Percentiles rank a stretch among this genome's conserved stretches.
These are phyloP conservation scores for Tursiops truncatus DNA, from an alignment of 2,113 vertebrate species.

Conservation along the genomic window DNA sequence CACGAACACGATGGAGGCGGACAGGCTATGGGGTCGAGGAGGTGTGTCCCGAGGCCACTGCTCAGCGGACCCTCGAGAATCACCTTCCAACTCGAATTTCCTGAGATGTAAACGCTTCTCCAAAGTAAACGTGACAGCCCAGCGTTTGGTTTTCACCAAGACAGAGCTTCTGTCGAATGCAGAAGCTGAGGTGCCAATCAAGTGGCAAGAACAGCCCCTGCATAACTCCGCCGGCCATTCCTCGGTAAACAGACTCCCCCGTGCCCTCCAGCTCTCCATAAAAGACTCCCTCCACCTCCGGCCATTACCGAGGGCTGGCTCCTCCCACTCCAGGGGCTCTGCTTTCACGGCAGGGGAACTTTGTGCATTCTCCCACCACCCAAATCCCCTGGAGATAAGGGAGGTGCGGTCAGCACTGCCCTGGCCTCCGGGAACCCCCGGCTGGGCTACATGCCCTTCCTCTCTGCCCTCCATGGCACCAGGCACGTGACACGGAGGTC, in stretches of 20 bases:
- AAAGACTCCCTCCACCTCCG: background rate
- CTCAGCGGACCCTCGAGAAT: background rate
- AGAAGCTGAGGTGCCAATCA: background rate
- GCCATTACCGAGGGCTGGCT: background rate
- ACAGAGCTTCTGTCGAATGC: rapidly evolving
- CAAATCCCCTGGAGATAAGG: background rate
- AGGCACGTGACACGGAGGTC: background rate
- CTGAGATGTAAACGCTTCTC: background rate
- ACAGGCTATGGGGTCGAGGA: background rate
- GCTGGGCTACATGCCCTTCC: background rate
- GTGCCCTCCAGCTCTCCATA: background rate
- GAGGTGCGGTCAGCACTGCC: background rate
- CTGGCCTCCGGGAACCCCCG: background rate
- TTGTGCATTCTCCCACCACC: rapidly evolving
- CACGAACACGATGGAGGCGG: background rate
- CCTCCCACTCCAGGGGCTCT: background rate
- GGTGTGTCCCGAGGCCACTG: background rate
- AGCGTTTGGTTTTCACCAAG: background rate
- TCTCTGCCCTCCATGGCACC: background rate
- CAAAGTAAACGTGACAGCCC: background rate
- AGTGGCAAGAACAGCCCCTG: background rate
- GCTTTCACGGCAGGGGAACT: rapidly evolving
- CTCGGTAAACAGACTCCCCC: rapidly evolving
- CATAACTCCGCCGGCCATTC: rapidly evolving
- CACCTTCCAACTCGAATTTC: background rate